Percentiles rank a stretch among this genome's conserved stretches.
Conservation (phyloP, 2,888 invertebrate genomes). For the Hyalella azteca region DNA sequence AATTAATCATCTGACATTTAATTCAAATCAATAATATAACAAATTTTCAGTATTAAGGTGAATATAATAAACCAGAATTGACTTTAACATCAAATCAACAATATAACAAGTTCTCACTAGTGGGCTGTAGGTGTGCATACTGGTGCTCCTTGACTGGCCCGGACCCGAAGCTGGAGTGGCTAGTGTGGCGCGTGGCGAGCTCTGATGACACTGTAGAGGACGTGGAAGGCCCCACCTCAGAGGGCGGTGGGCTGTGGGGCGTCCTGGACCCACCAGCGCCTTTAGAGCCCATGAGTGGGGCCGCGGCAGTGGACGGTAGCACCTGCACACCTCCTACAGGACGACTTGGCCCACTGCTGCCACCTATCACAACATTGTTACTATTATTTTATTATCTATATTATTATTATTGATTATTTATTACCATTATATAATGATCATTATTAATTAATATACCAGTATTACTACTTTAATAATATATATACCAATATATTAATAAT, state of each 20-base stretch:
- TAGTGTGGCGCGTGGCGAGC: conserved; percentile 28
- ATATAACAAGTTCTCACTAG: conserved; percentile 54
- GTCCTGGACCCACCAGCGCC: not conserved
- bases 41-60: too few species aligned
- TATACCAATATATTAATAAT: too few species aligned
- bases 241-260: conserved; percentile 38
- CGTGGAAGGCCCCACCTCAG: conserved; percentile 28
- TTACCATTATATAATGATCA: too few species aligned
- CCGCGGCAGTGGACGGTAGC: conserved; percentile 52
- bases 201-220: conserved; percentile 43
- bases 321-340: conserved; percentile 57
- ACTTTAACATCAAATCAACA: too few species aligned
- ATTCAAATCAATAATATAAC: too few species aligned
- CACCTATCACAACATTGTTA: too few species aligned
- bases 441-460: too few species aligned
- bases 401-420: too few species aligned
- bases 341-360: not conserved
- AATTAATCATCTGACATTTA: too few species aligned
- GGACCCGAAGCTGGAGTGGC: conserved; percentile 35
- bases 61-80: too few species aligned
- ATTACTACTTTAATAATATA: too few species aligned
- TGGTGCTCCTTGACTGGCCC: conserved; percentile 48
- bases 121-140: conserved; percentile 56
- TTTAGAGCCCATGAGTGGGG: conserved; percentile 26
- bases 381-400: too few species aligned